These are phyloP conservation scores for Papilio polyxenes DNA, from an alignment of 1,140 invertebrate species.

Conservation along the genomic window DNA sequence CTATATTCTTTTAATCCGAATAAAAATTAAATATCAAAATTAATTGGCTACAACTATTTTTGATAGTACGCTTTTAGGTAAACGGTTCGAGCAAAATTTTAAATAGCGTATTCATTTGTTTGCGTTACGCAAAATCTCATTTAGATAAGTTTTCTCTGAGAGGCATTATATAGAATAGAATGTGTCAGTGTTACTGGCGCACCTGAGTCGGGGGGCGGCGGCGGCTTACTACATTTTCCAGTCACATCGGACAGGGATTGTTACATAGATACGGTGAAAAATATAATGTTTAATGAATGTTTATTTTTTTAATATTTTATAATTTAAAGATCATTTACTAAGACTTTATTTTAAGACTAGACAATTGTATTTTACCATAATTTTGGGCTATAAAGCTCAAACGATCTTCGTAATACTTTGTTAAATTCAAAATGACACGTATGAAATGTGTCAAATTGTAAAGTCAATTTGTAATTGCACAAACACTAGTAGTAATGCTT, in stretches of 20 bases:
- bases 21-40: too few species aligned
- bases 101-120: constrained; percentile 14
- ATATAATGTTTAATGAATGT: too few species aligned
- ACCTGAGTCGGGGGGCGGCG: neutral
- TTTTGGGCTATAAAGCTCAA: neutral
- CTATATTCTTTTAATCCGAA: neutral
- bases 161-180: constrained; percentile 12
- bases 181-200: neutral
- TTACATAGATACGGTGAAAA: neutral
- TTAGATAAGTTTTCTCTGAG: constrained; percentile 8
- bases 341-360: too few species aligned
- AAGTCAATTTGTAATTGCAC: neutral
- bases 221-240: neutral
- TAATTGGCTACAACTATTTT: too few species aligned
- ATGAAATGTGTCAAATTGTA: neutral
- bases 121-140: constrained; percentile 3
- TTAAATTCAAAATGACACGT: neutral
- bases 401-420: neutral
- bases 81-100: neutral
- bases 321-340: too few species aligned
- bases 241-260: neutral
- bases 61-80: neutral
- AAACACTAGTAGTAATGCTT: neutral
- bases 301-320: neutral
- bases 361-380: neutral